These are phyloP conservation scores for Cerastis rubricosa DNA, from an alignment of 2,888 invertebrate species.

Conservation along the genomic window DNA sequence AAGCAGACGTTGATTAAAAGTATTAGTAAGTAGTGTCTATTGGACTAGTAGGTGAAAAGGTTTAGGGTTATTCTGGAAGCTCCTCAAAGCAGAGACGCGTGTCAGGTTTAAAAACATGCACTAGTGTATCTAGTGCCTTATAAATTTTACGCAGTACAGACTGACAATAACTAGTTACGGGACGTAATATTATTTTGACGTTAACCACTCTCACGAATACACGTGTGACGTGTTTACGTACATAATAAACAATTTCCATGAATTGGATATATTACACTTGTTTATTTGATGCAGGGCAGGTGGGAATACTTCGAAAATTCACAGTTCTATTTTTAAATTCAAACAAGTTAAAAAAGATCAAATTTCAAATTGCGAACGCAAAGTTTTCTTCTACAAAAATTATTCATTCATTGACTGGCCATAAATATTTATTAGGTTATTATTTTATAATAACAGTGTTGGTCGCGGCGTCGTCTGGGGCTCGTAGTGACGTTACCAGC, in stretches of 20 bases:
- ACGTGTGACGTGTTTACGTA: background rate
- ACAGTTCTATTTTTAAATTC: constrained; percentile 27
- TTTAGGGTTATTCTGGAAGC: background rate
- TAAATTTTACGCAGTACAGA: constrained; percentile 16
- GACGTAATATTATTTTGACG: constrained; percentile 10
- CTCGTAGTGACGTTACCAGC: constrained; percentile 75
- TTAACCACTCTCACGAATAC: background rate
- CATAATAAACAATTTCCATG: background rate
- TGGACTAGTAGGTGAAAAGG: background rate
- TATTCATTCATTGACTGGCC: constrained; percentile 59
- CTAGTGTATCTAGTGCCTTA: background rate
- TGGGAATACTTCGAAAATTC: background rate
- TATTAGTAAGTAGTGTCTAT: no score
- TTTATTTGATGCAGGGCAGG: background rate
- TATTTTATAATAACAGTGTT: constrained; percentile 61
- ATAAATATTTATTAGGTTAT: constrained; percentile 62
- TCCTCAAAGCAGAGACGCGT: background rate
- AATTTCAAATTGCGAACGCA: constrained; percentile 22
- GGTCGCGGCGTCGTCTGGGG: constrained; percentile 44
- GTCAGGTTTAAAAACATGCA: background rate
- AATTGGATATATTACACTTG: background rate
- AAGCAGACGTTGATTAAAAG: background rate
- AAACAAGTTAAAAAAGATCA: background rate
- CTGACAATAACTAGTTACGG: constrained; percentile 17
- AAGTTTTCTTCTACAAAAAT: constrained; percentile 35